Percentiles rank a stretch among this genome's conserved stretches.
These are phyloP conservation scores for Ammodramus savannarum DNA, from an alignment of 2,113 vertebrate genomes.

Conservation along the genomic window DNA sequence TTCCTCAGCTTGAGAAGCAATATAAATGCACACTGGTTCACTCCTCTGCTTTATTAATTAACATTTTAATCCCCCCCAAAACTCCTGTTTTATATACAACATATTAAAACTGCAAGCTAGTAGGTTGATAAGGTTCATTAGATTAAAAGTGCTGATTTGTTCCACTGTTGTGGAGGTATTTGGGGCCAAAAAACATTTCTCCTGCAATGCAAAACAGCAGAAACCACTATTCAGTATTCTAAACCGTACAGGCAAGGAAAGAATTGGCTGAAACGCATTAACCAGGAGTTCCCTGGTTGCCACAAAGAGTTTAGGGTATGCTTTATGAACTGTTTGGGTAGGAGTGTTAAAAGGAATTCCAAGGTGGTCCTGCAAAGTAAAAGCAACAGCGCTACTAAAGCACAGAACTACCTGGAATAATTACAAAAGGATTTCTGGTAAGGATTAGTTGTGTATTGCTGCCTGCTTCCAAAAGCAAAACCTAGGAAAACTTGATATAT, in stretches of 20 bases:
- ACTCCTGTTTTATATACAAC: neutral
- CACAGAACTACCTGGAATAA: neutral
- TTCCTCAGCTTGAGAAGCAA: neutral
- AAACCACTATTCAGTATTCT: neutral
- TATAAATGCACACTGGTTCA: neutral
- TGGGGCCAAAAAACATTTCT: neutral
- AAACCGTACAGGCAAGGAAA: neutral
- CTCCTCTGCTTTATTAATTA: neutral
- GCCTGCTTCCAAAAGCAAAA: neutral
- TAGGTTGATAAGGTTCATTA: neutral
- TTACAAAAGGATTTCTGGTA: neutral
- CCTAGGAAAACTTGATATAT: neutral
- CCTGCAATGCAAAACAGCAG: neutral
- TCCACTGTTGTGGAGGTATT: neutral
- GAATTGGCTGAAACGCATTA: neutral
- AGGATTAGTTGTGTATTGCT: neutral
- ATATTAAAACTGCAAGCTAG: neutral
- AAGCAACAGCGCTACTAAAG: neutral
- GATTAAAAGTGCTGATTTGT: neutral
- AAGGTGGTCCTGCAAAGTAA: neutral
- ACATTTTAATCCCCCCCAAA: neutral
- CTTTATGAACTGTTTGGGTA: neutral
- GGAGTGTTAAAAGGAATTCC: neutral
- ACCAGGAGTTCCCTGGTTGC: neutral
- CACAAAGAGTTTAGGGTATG: neutral